Conservation (phyloP, 2,113 vertebrate species). For the Scomber colias region DNA sequence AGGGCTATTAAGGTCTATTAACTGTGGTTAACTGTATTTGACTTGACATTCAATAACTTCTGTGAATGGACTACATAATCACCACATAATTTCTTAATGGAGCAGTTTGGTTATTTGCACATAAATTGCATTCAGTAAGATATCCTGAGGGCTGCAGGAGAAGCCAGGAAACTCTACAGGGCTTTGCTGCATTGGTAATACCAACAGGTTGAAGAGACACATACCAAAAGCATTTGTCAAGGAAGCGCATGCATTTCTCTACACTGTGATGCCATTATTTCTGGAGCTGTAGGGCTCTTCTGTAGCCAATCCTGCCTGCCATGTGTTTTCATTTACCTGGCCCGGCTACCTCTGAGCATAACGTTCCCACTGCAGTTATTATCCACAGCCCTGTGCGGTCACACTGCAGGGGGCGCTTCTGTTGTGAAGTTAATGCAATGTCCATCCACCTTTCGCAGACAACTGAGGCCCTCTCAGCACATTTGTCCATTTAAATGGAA, state of each 20-base stretch:
- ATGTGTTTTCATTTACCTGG: conserved; percentile 86
- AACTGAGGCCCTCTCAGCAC: conserved; percentile 57
- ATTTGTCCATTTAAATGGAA: conserved; percentile 66
- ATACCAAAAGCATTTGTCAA: conserved; percentile 55
- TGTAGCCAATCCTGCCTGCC: conserved; percentile 28
- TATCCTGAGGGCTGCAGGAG: conserved; percentile 2
- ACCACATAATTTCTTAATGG: conserved; percentile 11
- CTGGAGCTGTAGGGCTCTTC: conserved; percentile 14
- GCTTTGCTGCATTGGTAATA: conserved; percentile 24
- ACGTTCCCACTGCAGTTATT: conserved; percentile 76
- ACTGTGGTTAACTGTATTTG: conserved; percentile 41
- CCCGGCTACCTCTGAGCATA: conserved; percentile 58
- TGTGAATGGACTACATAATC: conserved; percentile 10
- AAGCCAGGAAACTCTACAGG: conserved; percentile 10
- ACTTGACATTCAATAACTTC: conserved; percentile 41
- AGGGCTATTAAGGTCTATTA: conserved; percentile 32
- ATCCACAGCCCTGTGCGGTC: conserved; percentile 65
- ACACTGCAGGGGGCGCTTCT: conserved; percentile 70
- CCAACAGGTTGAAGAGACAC: conserved; percentile 48
- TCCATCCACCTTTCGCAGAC: conserved; percentile 69
- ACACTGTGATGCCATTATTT: conserved; percentile 41
- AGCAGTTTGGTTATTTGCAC: conserved; percentile 40
- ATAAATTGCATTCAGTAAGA: conserved; percentile 6
- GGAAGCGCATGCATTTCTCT: conserved; percentile 19
- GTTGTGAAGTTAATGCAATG: conserved; percentile 78